A percentile compares a stretch with the other conserved stretches of the same genome.
phyloP scores from a whole-genome alignment of 1,140 invertebrate genomes.

The Aradophagus sp. region DNA sequence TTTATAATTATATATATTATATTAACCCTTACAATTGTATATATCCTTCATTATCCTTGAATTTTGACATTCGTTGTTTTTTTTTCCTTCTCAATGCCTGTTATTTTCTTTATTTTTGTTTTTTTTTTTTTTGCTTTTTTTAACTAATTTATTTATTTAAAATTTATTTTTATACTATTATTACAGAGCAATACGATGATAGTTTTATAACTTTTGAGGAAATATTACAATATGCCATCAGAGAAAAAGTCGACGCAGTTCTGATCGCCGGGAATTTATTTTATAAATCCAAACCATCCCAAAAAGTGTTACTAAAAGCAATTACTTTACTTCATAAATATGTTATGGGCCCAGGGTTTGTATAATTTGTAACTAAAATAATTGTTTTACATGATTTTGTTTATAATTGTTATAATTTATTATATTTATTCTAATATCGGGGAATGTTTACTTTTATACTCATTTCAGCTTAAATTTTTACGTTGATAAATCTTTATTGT shows the following conservation, averaged over 20 bases:
- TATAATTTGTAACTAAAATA: constrained; percentile 40
- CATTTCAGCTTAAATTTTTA: no score
- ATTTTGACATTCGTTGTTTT: no score
- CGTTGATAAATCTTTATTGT: no score
- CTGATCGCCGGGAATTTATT: constrained; percentile 96
- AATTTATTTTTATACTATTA: constrained; percentile 2
- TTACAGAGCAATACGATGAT: constrained; percentile 78
- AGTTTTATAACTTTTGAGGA: constrained; percentile 97
- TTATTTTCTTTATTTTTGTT: constrained; percentile 1
- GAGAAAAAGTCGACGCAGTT: constrained; percentile 89
- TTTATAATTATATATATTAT: constrained; percentile 2
- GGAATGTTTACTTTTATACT: no score
- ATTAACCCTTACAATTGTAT: background rate
- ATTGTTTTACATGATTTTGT: no score
- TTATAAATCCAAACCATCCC: constrained; percentile 88
- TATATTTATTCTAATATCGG: no score
- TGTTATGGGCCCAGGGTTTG: constrained; percentile 78
- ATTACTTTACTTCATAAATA: constrained; percentile 88
- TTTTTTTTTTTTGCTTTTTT: background rate
- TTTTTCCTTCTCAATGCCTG: no score
- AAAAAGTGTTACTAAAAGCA: constrained; percentile 83
- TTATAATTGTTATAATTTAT: no score
- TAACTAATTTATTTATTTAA: background rate
- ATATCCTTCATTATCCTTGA: background rate
- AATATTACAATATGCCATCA: constrained; percentile 88